These are phyloP conservation scores for Drosophila persimilis DNA, from an alignment of 1,140 invertebrate species.

Conservation along the genomic window DNA sequence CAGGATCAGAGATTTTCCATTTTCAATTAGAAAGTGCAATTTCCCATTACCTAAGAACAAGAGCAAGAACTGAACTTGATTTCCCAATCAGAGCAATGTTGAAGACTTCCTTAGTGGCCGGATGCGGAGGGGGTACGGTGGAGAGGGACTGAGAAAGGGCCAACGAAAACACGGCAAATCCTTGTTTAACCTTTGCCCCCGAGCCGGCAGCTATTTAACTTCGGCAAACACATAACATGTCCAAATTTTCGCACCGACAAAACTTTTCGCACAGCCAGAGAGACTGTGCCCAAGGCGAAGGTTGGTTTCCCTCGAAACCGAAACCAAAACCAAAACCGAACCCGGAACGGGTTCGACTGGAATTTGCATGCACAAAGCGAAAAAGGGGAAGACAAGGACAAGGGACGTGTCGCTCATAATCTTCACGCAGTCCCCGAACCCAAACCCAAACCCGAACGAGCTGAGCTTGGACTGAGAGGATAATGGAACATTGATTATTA, in stretches of 20 bases:
- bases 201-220: conserved; percentile 77
- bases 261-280: conserved; percentile 64
- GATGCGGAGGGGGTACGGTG: too few species aligned
- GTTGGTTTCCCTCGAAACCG: conserved; percentile 14
- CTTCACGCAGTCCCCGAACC: conserved; percentile 63
- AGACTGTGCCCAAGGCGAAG: conserved; percentile 25
- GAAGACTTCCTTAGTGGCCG: not conserved
- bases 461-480: conserved; percentile 54
- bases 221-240: conserved; percentile 79
- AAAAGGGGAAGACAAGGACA: conserved; percentile 17
- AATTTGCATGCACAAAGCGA: conserved; percentile 45
- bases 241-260: conserved; percentile 76
- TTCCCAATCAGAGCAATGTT: conserved; percentile 26
- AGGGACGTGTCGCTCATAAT: conserved; percentile 73
- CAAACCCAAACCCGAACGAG: too few species aligned
- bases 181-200: conserved; percentile 78
- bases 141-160: conserved; percentile 14
- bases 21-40: too few species aligned
- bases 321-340: conserved; percentile 1
- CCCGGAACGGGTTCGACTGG: conserved; percentile 66
- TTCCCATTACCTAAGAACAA: too few species aligned
- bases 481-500: conserved; percentile 80
- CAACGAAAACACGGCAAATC: conserved; percentile 72
- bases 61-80: not conserved
- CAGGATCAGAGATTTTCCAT: too few species aligned